Evolutionary conservation across 1,140 invertebrate genomes (phyloP).

Genomic region (Lucilia cuprina): DNA sequence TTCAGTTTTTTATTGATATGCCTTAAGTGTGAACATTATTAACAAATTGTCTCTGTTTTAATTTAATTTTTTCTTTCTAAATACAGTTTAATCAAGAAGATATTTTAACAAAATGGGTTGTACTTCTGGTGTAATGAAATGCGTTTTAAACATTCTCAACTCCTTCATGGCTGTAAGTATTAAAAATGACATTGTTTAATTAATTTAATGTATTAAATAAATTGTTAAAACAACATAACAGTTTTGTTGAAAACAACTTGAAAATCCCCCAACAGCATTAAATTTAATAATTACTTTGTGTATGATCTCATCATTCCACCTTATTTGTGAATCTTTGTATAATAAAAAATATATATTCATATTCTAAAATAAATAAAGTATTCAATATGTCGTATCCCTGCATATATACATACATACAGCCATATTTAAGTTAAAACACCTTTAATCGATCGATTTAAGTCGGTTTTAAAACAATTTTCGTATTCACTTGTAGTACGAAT

Average conservation of each 20-base stretch:
- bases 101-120: constrained; percentile 49
- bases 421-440: neutral
- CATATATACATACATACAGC: neutral
- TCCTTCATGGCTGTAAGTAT: constrained; percentile 50
- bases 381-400: neutral
- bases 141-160: constrained; percentile 51
- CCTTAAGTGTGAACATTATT: no score
- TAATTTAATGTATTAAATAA: neutral
- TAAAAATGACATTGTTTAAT: neutral
- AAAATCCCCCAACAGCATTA: neutral
- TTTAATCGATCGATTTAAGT: no score
- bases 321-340: constrained; percentile 5
- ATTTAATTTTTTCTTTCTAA: constrained; percentile 14
- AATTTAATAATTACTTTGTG: neutral
- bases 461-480: no score
- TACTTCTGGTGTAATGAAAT: constrained; percentile 53
- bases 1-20: neutral
- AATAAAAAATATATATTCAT: neutral
- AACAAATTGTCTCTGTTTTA: neutral
- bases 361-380: neutral
- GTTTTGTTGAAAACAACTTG: neutral
- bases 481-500: no score
- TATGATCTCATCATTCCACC: neutral
- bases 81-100: neutral
- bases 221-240: neutral